Base-by-base conservation (phyloP, 1,140 invertebrate genomes). In the Drosophila miranda region DNA sequence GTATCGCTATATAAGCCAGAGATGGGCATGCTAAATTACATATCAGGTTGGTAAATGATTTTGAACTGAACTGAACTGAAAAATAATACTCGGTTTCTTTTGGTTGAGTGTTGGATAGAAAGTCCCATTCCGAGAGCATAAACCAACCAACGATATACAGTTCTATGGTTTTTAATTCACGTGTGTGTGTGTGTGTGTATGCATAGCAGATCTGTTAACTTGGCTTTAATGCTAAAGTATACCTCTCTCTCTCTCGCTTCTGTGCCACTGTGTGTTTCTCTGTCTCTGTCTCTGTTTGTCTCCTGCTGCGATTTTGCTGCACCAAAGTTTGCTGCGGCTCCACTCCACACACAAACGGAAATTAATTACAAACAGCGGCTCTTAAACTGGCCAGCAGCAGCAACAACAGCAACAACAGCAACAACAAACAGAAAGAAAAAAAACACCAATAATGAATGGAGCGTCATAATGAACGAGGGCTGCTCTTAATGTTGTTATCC, bases 301-400 rank as follows among this genome's bases (percentile, higher is more conserved):
- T 75, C 53, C 70, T 87, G 73, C 67, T 87, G 82, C 48, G 78
- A 81, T 69, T 86, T 80, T 68, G 23, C 23, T 72, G 71, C 66
- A 59, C 70, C 70, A 59, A 80, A 78, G 61, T 86, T 86, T 72
- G 67, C 48, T 86, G 81, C 82, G 78, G 82, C 82, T 78, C 70
- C 23, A 26, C 66, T 78, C 70, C 23, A 26, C 66, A 82, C 82
- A 82, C 82, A 87, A 86, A 87, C 82, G 78, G 75, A 87, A 87
- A 86, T 86, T 86, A 86, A 86, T 87, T 87, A 87, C 82, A 82
- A 87, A 82, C 78, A 78, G 82, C 82, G 81, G 81, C 55, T 77
- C 69, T 75, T 86, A 71, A 86, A 71, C 63, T 71, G 62, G 73
- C 76, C 73, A 48, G 38, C 72, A 57, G 41, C 60, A 74, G 43